Percentiles rank a stretch among this genome's conserved stretches.
Conservation (phyloP, 1,140 invertebrate species). For the Calliphora vicina region DNA sequence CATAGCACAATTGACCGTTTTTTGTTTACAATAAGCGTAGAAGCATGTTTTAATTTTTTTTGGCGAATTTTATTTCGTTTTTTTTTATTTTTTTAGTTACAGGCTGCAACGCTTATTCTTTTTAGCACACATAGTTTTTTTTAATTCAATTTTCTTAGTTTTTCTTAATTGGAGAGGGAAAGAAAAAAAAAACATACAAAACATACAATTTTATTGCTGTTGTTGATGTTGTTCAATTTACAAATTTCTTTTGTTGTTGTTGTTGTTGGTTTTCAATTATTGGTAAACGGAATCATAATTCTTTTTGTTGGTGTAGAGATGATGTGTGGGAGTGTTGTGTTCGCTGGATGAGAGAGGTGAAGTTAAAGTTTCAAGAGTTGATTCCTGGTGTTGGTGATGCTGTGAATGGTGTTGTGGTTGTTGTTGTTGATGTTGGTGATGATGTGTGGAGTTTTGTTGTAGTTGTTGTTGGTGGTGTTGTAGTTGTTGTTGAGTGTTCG, state of each 20-base stretch:
- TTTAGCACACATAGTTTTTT: background rate
- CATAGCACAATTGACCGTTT: constrained; percentile 32
- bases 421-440: constrained; percentile 41
- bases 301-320: constrained; percentile 54
- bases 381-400: constrained; percentile 42
- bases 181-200: background rate
- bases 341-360: constrained; percentile 42
- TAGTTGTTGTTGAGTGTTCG: constrained; percentile 27
- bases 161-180: too few species aligned
- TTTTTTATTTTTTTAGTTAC: too few species aligned
- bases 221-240: background rate
- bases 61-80: background rate
- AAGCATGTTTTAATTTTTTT: background rate
- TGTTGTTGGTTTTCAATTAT: constrained; percentile 42
- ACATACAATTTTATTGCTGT: constrained; percentile 12
- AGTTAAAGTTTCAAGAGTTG: constrained; percentile 42
- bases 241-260: constrained; percentile 7
- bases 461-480: constrained; percentile 36
- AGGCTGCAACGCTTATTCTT: background rate
- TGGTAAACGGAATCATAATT: constrained; percentile 63
- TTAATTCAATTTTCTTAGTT: background rate
- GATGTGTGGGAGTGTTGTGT: constrained; percentile 39
- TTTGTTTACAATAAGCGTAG: background rate
- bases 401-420: constrained; percentile 44
- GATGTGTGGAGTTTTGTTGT: constrained; percentile 43